Conservation (phyloP, 2,113 vertebrate genomes). For the Antennarius striatus region DNA sequence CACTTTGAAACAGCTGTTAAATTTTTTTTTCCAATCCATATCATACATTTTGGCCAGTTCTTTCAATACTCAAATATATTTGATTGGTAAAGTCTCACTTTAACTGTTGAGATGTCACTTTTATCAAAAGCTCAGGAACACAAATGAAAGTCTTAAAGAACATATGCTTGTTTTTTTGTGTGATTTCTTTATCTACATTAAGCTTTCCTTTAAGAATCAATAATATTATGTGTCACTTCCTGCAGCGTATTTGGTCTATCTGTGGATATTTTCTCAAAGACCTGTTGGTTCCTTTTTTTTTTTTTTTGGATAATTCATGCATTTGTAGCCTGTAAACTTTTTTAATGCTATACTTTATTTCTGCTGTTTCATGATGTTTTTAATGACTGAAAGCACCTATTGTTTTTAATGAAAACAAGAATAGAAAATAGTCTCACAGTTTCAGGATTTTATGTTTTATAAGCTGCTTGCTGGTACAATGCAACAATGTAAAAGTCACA, state of each 20-base stretch:
- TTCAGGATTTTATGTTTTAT: conserved; percentile 33
- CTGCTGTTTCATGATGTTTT: conserved; percentile 12
- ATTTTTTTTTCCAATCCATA: conserved; percentile 1
- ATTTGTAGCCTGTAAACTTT: conserved; percentile 4
- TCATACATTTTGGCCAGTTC: conserved; percentile 19
- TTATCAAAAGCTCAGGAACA: conserved; percentile 55
- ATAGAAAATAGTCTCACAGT: conserved; percentile 8
- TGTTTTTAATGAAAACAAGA: conserved; percentile 10
- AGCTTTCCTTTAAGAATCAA: conserved; percentile 37
- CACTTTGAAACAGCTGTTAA: conserved; percentile 7
- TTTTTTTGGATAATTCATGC: conserved; percentile 12
- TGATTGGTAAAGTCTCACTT: background rate
- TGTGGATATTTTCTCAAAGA: conserved; percentile 40
- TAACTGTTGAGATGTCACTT: background rate
- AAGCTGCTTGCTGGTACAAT: conserved; percentile 65
- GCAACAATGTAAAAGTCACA: conserved; percentile 30
- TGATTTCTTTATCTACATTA: conserved; percentile 6
- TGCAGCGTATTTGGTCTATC: conserved; percentile 30
- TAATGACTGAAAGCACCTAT: conserved; percentile 31
- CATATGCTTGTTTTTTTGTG: conserved; percentile 3
- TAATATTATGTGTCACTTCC: conserved; percentile 42
- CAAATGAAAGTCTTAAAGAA: conserved; percentile 4
- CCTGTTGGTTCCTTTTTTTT: conserved; percentile 26
- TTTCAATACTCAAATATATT: conserved; percentile 18
- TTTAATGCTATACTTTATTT: conserved; percentile 12